Evolutionary conservation across 2,113 vertebrate species (phyloP), one percentile per base, ranked within the genome.

Genomic region (Pelvicachromis taeniatus): DNA sequence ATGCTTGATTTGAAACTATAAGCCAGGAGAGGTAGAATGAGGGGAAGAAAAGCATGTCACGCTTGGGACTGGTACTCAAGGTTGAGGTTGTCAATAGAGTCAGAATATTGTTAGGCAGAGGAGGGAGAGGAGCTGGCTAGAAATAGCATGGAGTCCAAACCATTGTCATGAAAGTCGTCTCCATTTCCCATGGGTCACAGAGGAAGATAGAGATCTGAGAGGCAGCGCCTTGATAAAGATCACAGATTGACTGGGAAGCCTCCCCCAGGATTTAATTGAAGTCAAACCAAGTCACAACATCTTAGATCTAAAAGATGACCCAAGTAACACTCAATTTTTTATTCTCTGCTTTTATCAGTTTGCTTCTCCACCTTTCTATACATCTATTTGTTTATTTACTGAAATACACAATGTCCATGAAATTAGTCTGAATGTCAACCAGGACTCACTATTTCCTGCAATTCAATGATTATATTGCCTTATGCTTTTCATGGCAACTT

Each of bases 201-300:
- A 14, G 94, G 88, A 93, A 95, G 93, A 96, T 96, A 95, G 91
- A 93, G 93, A 96, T 96, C 96, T 95, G 92, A 95, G 95, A 90
- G 93, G 89, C 92, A 90, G 92, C 19, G 81, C 61, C 89, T 92
- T 92, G 96, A 97, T 97, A 96, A 96, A 95, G 95, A 96, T 97
- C 94, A 94, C 92, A 93, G 92, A 96, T 96, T 84, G 95, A 96
- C 94, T 91, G 81, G 87, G 91, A 92, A 94, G 85, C 92, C 94
- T 95, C 94, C 95, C 94, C 23, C 77, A 92, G 95, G 95, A 96
- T 95, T 96, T 96, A 96, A 97, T 96, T 96, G 96, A 96, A 97
- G 95, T 96, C 95, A 96, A 96, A 95, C 93, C 89, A 92, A 95
- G 95, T 95, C 95, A 93, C 93, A 94, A 91, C 88, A 94, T 94